A percentile compares a stretch with the other conserved stretches of the same genome.
Evolutionary conservation across 2,797 vertebrate genomes (phyloP).

Genomic region (Intellagama lesueurii): DNA sequence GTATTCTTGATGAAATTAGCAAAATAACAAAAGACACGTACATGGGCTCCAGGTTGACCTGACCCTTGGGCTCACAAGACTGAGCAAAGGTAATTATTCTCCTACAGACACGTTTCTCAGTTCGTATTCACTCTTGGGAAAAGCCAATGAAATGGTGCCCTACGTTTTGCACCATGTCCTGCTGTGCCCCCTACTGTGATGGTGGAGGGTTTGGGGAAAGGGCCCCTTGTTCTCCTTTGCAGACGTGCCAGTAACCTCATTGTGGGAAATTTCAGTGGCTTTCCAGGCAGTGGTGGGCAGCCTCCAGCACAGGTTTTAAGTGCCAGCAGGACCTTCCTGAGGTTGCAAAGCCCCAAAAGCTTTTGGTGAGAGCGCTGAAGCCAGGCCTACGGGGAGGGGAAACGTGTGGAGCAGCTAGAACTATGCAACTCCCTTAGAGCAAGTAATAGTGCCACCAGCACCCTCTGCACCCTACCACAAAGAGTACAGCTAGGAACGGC

Average conservation of each 20-base stretch:
- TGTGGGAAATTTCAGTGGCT: neutral
- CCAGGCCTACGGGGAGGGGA: neutral
- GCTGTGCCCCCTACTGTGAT: neutral
- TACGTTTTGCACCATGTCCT: neutral
- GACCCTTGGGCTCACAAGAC: neutral
- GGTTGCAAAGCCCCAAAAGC: too few species aligned
- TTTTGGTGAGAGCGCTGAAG: neutral
- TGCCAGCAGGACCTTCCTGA: neutral
- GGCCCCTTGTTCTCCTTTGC: too few species aligned
- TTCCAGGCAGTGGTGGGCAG: neutral
- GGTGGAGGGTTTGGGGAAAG: neutral
- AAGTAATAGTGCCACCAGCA: neutral
- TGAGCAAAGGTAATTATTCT: neutral
- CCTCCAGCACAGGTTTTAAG: neutral
- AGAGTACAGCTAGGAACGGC: neutral
- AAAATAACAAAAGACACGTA: neutral
- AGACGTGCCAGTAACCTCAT: too few species aligned
- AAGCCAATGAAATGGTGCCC: too few species aligned
- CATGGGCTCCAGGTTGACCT: neutral
- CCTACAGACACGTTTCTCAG: neutral
- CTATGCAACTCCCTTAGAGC: neutral
- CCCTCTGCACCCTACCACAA: neutral
- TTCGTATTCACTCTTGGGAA: neutral
- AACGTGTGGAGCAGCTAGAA: neutral
- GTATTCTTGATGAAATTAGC: neutral